phyloP scores from a whole-genome alignment of 2,797 vertebrate genomes.

The Lophius americanus region DNA sequence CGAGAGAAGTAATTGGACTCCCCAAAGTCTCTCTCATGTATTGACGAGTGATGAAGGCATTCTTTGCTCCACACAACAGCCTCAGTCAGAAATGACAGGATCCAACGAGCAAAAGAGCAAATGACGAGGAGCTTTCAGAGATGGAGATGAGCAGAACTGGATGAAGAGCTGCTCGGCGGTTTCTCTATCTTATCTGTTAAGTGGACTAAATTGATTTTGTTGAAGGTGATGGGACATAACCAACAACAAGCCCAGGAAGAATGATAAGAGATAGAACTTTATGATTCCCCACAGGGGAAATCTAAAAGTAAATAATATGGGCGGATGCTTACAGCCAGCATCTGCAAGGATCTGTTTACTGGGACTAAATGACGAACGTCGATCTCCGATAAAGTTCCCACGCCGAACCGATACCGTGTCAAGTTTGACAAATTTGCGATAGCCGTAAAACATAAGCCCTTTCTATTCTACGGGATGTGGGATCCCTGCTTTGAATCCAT shows the following conservation, averaged over 20 bases:
- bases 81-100: conserved; percentile 11
- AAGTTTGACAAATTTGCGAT: too few species aligned
- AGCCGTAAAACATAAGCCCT: too few species aligned
- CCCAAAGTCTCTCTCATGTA: conserved; percentile 35
- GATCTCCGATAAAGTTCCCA: too few species aligned
- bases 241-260: neutral
- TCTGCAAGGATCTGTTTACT: too few species aligned
- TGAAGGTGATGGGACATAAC: conserved; percentile 2
- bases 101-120: conserved; percentile 15
- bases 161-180: conserved; percentile 6
- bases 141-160: conserved; percentile 1
- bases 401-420: too few species aligned
- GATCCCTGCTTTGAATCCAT: too few species aligned
- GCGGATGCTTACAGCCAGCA: too few species aligned
- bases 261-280: neutral
- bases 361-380: too few species aligned
- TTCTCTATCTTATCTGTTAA: conserved; percentile 3
- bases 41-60: conserved; percentile 35
- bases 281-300: too few species aligned
- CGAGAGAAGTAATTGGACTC: conserved; percentile 52
- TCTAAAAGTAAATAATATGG: neutral
- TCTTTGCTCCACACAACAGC: conserved; percentile 16
- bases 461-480: too few species aligned
- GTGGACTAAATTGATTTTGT: conserved; percentile 11
- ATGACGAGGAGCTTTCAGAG: conserved; percentile 1